These are phyloP conservation scores for Artemia franciscana DNA, from an alignment of 1,140 invertebrate species.

Conservation along the genomic window DNA sequence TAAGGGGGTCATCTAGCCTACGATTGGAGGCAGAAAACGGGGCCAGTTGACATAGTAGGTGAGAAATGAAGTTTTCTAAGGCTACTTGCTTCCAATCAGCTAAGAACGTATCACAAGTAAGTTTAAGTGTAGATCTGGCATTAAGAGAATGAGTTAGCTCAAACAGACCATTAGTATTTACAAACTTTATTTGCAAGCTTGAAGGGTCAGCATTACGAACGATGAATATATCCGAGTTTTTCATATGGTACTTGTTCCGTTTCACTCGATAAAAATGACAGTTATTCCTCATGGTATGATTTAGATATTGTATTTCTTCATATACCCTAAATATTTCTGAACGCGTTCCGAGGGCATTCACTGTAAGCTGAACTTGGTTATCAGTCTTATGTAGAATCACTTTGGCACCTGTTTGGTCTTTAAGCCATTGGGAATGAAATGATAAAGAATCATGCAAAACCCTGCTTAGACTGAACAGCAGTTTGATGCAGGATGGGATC, in stretches of 20 bases:
- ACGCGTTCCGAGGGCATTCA: neutral
- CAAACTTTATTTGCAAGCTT: neutral
- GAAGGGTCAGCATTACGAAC: neutral
- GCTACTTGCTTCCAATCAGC: neutral
- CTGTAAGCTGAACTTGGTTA: neutral
- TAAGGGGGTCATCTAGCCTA: neutral
- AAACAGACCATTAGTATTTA: neutral
- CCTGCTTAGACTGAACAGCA: neutral
- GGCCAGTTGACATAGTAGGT: neutral
- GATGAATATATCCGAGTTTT: neutral
- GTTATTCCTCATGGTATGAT: neutral
- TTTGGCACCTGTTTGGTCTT: neutral
- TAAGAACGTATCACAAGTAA: neutral
- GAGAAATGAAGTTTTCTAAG: neutral
- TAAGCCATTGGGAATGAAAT: neutral
- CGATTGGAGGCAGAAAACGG: neutral
- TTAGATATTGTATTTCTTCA: slow-evolving; percentile 1
- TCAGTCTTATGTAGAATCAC: neutral
- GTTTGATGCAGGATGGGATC: neutral
- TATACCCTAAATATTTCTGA: slow-evolving; percentile 1
- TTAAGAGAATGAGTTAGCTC: neutral
- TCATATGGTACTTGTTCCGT: neutral
- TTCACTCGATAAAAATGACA: neutral
- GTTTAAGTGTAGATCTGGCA: neutral
- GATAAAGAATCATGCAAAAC: neutral